Base-by-base conservation (phyloP, 2,888 invertebrate genomes). In the Macaria notata region DNA sequence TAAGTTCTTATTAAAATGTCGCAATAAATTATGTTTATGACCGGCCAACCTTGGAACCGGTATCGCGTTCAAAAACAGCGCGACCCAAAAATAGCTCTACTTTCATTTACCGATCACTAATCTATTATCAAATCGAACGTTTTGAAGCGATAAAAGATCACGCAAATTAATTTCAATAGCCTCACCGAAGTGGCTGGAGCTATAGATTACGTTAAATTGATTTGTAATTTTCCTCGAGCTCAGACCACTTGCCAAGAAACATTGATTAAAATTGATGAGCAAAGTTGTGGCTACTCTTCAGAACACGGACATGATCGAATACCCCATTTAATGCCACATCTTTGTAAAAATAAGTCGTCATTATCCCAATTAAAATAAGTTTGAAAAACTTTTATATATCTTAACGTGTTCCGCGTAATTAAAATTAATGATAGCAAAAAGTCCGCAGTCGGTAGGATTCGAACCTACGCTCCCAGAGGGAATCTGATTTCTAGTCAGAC, bases 381-480 rank as follows among this genome's bases (percentile, higher is more conserved):
- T 57, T 56, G 31, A 38, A 4, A 29, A 57, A 52, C 48, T 45
- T 31, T 4, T 31, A 48, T 41, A 53, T 42, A 33, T 41, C 19
- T 3, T 30, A 42, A 56, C 47, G 33, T 33, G 46, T 54, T 42
- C 36, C 1, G n/a, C 19, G 39, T 46, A 50, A 54, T 52, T 46
- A 36, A 49, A 52, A 51, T 57, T 9, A 9, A 49, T 38, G 51
- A 49, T 36, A 59, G 59, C 70, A 75, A 72, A 72, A 68, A 48
- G 1, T 2, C 73, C 95, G 95, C 95, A 95, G 95, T 94, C 95
- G 94, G 95, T 95, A 95, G 95, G 95, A 95, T 94, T 95, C 95
- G 95, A 95, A 95, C 95, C 95, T 95, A 95, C 95, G 95, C 95
- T 95, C 95, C 95, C 95, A 95, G 94, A 95, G 95, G 95, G 95